Evolutionary conservation across 2,113 vertebrate species (phyloP).

Genomic region (Anarrhichthys ocellatus): DNA sequence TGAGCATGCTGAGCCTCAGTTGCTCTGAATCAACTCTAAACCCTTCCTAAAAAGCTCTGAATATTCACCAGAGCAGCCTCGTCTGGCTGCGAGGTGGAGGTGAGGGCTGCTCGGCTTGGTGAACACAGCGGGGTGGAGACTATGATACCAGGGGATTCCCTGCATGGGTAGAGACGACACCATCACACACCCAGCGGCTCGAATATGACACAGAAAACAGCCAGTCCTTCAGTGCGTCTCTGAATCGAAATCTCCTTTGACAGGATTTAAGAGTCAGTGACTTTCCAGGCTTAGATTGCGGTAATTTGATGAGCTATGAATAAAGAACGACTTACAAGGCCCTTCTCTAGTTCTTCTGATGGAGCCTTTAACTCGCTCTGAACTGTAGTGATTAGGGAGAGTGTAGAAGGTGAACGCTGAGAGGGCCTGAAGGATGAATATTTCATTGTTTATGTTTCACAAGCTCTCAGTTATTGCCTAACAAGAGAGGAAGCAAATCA

Average conservation of each 20-base stretch:
- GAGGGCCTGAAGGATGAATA: constrained; percentile 26
- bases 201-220: not conserved
- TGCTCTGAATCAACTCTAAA: constrained; percentile 21
- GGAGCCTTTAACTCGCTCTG: constrained; percentile 17
- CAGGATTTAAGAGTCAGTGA: not conserved
- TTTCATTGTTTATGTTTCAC: constrained; percentile 57
- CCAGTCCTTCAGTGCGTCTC: not conserved
- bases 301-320: not conserved
- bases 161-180: constrained; percentile 16
- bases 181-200: constrained; percentile 1
- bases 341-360: not conserved
- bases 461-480: constrained; percentile 40
- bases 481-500: constrained; percentile 33
- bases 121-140: constrained; percentile 19
- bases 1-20: not conserved
- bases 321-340: not conserved
- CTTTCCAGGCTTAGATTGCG: not conserved
- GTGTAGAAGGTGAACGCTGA: constrained; percentile 23
- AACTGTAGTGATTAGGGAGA: constrained; percentile 14
- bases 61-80: constrained; percentile 42
- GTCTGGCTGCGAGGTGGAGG: constrained; percentile 15
- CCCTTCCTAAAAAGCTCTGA: constrained; percentile 26
- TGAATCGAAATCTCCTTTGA: not conserved
- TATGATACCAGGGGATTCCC: constrained; percentile 23
- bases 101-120: constrained; percentile 5